Base-by-base conservation (phyloP, 2,888 invertebrate species). In the Alviniconcha strummeri region DNA sequence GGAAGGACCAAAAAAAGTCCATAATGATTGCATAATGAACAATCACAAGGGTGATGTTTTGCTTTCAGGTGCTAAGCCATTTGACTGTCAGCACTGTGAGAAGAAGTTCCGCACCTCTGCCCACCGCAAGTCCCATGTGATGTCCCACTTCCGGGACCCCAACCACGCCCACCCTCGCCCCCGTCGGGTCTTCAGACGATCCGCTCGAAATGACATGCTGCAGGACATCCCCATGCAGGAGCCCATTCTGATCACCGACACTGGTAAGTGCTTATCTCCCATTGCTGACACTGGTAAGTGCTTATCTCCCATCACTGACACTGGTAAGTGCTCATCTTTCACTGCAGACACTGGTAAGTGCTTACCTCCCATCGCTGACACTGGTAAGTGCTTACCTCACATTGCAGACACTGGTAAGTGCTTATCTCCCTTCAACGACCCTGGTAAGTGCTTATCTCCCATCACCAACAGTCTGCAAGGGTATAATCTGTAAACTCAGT, bases 201-300 rank as follows among this genome's bases (percentile, higher is more conserved):
- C 85, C 54, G 60, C 83, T 15, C 90, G 86, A 69, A 84, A 87
- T 54, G 91, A 91, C 80, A 83, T 88, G 56, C 86, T 94, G 17
- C 93, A 94, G 3, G 94, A 94, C 86, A 94, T 95, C 77, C 93
- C 94, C 1, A 90, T 95, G 69, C 94, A 95, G 87, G 95, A 95
- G 86, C 95, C 95, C 4, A 94, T 95, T n/a, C 91, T 95, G 11
- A 94, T 95, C 75, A 95, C 95, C 19, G 95, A 95, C 90, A 88
- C 93, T 90, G 93, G 93, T 93, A 85, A 71, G 71, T 72, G 36
- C 36, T 67, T 67, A 67, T 67, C 15, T 17, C 67, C n/a, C 67
- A 67, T 67, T 2, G 36, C 36, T 3, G 36, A 36, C 36, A 36
- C 36, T 36, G 36, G 36, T 36, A 36, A 13, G 57, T 15, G 6